Percentiles rank a stretch among this genome's conserved stretches.
Evolutionary conservation across 2,797 vertebrate genomes (phyloP).

Genomic region (Ptychadena robeensis): DNA sequence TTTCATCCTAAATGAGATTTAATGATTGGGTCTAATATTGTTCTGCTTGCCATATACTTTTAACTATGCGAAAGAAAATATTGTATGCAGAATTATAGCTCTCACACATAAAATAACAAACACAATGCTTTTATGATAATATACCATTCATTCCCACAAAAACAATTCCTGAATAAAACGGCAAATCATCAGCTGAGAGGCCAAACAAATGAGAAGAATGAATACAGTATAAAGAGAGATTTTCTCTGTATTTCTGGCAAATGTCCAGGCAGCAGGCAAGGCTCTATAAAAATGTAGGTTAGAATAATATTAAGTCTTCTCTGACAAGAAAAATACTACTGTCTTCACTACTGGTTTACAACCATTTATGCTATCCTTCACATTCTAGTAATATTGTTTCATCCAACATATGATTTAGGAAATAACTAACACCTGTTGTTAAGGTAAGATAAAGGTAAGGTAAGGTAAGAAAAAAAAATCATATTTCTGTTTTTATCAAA

Average conservation of each 20-base stretch:
- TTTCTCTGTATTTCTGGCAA: slow-evolving; percentile 30
- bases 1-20: no score
- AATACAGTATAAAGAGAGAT: slow-evolving; percentile 14
- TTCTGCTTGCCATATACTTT: no score
- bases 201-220: slow-evolving; percentile 20
- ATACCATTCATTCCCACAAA: slow-evolving; percentile 2
- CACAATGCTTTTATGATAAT: slow-evolving; percentile 10
- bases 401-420: not conserved
- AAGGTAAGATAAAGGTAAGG: no score
- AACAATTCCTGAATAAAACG: slow-evolving; percentile 9
- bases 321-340: slow-evolving; percentile 16
- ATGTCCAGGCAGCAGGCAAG: slow-evolving; percentile 12
- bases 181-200: slow-evolving; percentile 1
- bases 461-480: no score
- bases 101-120: not conserved
- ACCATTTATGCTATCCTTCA: slow-evolving; percentile 6
- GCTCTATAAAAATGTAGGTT: slow-evolving; percentile 37
- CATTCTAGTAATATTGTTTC: not conserved
- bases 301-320: slow-evolving; percentile 35
- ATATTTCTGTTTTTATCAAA: no score
- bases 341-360: not conserved
- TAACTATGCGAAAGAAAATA: not conserved
- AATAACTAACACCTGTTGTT: not conserved
- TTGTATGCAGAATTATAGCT: not conserved
- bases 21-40: no score